Conservation (phyloP, 2,113 vertebrate species). For the Fregata magnificens region DNA sequence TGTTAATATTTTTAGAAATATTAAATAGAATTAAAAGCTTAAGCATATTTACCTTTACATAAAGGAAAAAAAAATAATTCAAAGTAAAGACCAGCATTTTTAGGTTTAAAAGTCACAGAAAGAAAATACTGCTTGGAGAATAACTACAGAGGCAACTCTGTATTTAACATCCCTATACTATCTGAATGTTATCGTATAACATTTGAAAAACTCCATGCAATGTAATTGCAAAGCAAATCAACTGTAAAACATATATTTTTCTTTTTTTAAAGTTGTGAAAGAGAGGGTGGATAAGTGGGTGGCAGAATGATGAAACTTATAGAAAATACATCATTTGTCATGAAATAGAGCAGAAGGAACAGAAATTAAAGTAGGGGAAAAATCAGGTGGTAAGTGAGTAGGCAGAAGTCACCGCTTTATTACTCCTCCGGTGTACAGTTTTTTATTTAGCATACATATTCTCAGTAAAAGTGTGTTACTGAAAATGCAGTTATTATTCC, state of each 20-base stretch:
- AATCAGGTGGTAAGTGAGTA: conserved; percentile 21
- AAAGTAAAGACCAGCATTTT: background rate
- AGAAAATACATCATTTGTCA: conserved; percentile 49
- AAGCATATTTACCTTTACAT: background rate
- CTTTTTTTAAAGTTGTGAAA: conserved; percentile 66
- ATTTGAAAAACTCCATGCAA: background rate
- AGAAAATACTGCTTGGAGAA: background rate
- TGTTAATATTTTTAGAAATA: background rate
- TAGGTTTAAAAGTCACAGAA: background rate
- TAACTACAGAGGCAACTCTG: background rate
- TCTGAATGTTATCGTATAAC: background rate
- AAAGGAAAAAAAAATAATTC: background rate
- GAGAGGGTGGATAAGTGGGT: conserved; percentile 61
- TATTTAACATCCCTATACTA: background rate
- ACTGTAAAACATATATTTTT: conserved; percentile 34
- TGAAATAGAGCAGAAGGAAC: conserved; percentile 42
- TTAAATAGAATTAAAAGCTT: background rate
- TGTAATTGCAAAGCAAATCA: conserved; percentile 38
- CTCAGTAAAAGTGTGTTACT: background rate
- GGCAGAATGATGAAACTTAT: conserved; percentile 44
- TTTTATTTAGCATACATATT: conserved; percentile 16
- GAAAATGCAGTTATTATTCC: conserved; percentile 27
- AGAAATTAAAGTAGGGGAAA: background rate
- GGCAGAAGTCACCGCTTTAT: conserved; percentile 37
- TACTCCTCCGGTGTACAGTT: conserved; percentile 21